Percentiles rank a stretch among this genome's conserved stretches.
These are phyloP conservation scores for Cremastobaeus sp. DNA, from an alignment of 2,888 invertebrate species.

Conservation along the genomic window DNA sequence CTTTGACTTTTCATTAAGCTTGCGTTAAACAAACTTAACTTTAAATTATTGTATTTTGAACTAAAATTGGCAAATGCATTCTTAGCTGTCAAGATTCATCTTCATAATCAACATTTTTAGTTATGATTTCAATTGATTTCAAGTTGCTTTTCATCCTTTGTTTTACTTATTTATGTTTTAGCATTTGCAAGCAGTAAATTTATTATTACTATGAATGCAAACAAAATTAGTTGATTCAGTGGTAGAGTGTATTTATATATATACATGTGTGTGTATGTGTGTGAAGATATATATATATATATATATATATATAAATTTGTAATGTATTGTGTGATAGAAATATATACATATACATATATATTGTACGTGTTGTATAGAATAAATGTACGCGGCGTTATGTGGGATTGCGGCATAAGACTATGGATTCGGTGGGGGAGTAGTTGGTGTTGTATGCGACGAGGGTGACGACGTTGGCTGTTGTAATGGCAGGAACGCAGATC, in stretches of 20 bases:
- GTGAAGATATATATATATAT: conserved; percentile 26
- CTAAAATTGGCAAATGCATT: conserved; percentile 33
- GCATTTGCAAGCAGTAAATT: conserved; percentile 26
- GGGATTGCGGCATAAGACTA: conserved; percentile 73
- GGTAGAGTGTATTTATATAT: conserved; percentile 17
- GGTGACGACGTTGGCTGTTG: conserved; percentile 78
- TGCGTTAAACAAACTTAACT: conserved; percentile 23
- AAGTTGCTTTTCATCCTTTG: too few relatives aligned
- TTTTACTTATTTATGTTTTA: conserved; percentile 2
- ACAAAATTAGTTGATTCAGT: too few relatives aligned
- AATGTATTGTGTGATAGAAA: conserved; percentile 15
- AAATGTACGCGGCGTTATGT: conserved; percentile 70
- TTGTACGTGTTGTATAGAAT: conserved; percentile 65
- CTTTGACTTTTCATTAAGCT: conserved; percentile 41
- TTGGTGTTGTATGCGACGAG: conserved; percentile 74
- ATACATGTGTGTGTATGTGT: conserved; percentile 30
- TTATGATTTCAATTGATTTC: neutral
- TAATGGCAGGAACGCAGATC: conserved; percentile 89
- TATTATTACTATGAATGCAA: conserved; percentile 18
- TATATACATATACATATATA: conserved; percentile 58
- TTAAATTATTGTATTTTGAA: conserved; percentile 30
- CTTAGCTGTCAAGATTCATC: too few relatives aligned
- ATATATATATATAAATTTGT: conserved; percentile 16
- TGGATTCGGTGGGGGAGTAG: conserved; percentile 78
- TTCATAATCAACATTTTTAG: too few relatives aligned